phyloP scores from a whole-genome alignment of 2,113 vertebrate species.

The Gorsachius goisagi region DNA sequence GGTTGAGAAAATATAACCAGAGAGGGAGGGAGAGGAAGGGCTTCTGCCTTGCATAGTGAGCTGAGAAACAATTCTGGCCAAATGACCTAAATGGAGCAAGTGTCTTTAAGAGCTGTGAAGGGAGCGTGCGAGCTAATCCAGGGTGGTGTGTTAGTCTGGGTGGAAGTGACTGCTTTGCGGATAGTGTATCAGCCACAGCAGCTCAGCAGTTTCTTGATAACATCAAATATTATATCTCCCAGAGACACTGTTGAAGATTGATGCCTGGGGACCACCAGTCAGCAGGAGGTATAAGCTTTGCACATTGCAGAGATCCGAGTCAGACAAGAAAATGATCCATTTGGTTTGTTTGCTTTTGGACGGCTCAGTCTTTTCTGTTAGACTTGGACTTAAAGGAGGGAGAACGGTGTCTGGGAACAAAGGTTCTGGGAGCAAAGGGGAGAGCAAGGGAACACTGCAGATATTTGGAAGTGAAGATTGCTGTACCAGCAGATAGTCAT shows the following conservation, averaged over 20 bases:
- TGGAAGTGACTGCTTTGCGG: neutral
- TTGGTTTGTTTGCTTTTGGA: neutral
- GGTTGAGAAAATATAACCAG: neutral
- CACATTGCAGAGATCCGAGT: neutral
- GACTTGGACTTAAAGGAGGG: neutral
- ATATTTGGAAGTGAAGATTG: neutral
- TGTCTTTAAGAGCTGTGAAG: neutral
- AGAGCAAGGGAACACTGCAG: neutral
- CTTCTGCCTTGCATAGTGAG: neutral
- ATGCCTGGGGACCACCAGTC: neutral
- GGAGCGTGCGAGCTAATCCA: neutral
- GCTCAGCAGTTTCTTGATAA: slow-evolving; percentile 18
- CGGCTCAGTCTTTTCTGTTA: neutral
- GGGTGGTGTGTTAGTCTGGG: neutral
- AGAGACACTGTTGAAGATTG: neutral
- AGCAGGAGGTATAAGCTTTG: neutral
- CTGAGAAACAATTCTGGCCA: neutral
- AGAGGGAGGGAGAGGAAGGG: neutral
- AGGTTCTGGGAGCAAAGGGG: neutral
- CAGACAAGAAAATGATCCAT: neutral
- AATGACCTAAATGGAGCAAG: neutral
- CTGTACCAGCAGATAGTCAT: neutral
- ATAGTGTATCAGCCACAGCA: neutral
- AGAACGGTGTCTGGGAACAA: neutral
- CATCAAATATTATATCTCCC: neutral